Percentiles rank a stretch among this genome's conserved stretches.
phyloP scores from a whole-genome alignment of 2,797 vertebrate genomes.

The Euphonia xanthogaster region DNA sequence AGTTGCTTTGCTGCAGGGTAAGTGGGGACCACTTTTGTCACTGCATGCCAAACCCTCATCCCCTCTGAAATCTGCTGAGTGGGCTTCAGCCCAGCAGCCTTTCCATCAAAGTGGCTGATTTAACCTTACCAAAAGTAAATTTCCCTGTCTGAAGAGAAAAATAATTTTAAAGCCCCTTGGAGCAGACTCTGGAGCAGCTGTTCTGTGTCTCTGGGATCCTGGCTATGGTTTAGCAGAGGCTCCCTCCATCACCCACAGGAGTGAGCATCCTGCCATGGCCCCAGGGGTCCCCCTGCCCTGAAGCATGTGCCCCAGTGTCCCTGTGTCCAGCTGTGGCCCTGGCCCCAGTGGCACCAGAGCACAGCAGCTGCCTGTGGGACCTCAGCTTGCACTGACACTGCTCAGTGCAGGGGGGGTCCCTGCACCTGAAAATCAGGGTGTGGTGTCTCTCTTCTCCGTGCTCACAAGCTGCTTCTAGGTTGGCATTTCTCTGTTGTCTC shows the following conservation, averaged over 20 bases:
- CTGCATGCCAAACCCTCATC: not conserved
- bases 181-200: not conserved
- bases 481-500: not conserved
- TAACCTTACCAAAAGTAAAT: not conserved
- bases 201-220: not conserved
- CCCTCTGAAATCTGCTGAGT: not conserved
- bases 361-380: not conserved
- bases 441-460: not conserved
- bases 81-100: not conserved
- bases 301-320: not conserved
- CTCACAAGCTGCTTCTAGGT: not conserved
- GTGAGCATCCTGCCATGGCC: not conserved
- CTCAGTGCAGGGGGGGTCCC: fast-evolving
- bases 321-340: not conserved
- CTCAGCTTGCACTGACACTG: not conserved
- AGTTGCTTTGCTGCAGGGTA: not conserved
- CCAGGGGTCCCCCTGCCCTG: not conserved
- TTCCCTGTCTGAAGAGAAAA: not conserved
- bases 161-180: fast-evolving
- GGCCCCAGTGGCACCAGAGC: not conserved
- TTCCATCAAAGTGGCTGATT: not conserved
- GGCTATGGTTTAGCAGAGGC: not conserved
- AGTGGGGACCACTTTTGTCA: not conserved
- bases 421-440: fast-evolving
- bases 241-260: fast-evolving